Percentiles rank a stretch among this genome's conserved stretches.
phyloP scores from a whole-genome alignment of 2,888 invertebrate genomes.

The Ischnus inquisitorius region DNA sequence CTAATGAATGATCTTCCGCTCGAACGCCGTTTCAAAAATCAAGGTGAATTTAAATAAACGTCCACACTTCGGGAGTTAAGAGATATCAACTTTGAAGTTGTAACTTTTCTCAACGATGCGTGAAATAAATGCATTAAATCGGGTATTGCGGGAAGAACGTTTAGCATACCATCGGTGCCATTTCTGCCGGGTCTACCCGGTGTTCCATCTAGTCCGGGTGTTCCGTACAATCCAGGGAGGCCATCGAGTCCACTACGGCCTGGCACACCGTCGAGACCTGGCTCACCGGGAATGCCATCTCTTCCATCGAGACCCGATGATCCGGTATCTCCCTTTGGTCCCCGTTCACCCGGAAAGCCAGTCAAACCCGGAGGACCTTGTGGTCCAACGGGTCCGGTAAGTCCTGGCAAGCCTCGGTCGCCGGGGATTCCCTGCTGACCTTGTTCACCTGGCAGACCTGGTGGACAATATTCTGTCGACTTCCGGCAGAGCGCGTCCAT shows the following conservation, averaged over 20 bases:
- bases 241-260: slow-evolving; percentile 95
- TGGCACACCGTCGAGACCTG: slow-evolving; percentile 94
- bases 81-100: not conserved
- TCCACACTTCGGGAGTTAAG: not conserved
- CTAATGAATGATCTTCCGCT: no score
- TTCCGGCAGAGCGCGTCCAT: slow-evolving; percentile 94
- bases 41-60: no score
- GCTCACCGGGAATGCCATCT: slow-evolving; percentile 96
- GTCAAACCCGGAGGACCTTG: slow-evolving; percentile 89
- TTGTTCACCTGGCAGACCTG: slow-evolving; percentile 88
- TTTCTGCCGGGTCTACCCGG: slow-evolving; percentile 90
- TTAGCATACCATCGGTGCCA: slow-evolving; percentile 88
- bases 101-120: not conserved
- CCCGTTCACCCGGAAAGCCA: slow-evolving; percentile 89
- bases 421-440: slow-evolving; percentile 87
- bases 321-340: slow-evolving; percentile 88
- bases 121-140: not conserved
- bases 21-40: no score
- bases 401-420: slow-evolving; percentile 89
- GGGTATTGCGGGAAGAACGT: not conserved
- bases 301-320: slow-evolving; percentile 93
- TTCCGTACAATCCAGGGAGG: slow-evolving; percentile 90
- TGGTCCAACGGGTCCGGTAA: slow-evolving; percentile 89
- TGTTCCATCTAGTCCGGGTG: slow-evolving; percentile 90
- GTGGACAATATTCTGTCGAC: slow-evolving; percentile 93